Evolutionary conservation across 1,140 invertebrate species (phyloP), one percentile per base, ranked within the genome.

Genomic region (Drosophila ohnishii): DNA sequence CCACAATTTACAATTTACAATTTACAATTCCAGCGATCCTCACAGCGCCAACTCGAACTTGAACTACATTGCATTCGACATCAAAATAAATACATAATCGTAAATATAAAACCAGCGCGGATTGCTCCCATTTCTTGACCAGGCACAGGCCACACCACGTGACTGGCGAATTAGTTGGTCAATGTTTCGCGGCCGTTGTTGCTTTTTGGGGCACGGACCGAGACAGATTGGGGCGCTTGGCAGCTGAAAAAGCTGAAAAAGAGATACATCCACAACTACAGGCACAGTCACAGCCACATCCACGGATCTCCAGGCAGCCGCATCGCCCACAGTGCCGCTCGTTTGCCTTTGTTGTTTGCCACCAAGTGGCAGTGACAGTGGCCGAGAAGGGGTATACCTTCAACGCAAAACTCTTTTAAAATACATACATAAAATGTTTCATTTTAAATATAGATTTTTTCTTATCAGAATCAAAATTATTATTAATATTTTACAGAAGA

Each of bases 11-110:
- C 40, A 35, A 10, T 25, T 19, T 32, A 56, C 42, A 16, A 28
- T 37, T n/a, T 55, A 22, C 59, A 16, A 25, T 13, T 45, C 45
- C 28, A 42, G 65, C 37, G 37, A 85, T 73, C 58, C 65, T 30
- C 65, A 83, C 80, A 78, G 80, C 66, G 80, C 63, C 84, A 71
- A 63, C 75, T 78, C 75, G 83, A 75, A 88, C 83, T 88, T 87
- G 83, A 87, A 88, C 83, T 88, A 87, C 60, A 86, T 86, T 61
- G 83, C 78, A 76, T 60, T 78, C 74, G 82, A 71, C 69, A 86
- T 86, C 75, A 67, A 75, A 85, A 86, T 57, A 47, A 71, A 70
- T 71, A 71, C 65, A 86, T 75, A 78, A 81, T 69, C 70, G 59
- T 70, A 69, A 67, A 70, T 70, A 70, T 50, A 71, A 71, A 70